A percentile compares a stretch with the other conserved stretches of the same genome.
Conservation (phyloP, 2,797 vertebrate genomes). For the Streptopelia turtur region DNA sequence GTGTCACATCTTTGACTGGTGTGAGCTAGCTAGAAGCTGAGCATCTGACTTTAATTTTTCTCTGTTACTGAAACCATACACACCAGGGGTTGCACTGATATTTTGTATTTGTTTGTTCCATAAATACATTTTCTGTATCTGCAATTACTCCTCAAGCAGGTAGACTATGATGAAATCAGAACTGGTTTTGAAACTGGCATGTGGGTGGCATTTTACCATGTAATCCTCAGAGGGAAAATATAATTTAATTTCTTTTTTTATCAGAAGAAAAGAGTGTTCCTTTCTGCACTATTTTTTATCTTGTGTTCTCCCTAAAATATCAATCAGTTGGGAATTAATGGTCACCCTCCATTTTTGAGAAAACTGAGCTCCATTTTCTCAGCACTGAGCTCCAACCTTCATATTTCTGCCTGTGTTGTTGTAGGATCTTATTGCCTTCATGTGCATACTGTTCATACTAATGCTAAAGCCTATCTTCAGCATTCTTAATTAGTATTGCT, state of each 20-base stretch:
- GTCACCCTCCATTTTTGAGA: background rate
- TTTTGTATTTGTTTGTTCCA: background rate
- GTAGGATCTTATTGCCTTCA: background rate
- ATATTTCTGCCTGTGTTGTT: background rate
- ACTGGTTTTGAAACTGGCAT: background rate
- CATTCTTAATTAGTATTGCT: background rate
- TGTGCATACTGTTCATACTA: fast-evolving
- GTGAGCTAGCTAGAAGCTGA: background rate
- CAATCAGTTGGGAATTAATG: background rate
- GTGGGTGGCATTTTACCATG: background rate
- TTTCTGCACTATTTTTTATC: background rate
- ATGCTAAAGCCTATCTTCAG: background rate
- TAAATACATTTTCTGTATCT: background rate
- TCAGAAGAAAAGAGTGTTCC: background rate
- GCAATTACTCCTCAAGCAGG: background rate
- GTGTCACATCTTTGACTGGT: background rate
- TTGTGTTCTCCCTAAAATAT: background rate
- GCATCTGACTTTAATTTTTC: background rate
- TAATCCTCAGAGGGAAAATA: background rate
- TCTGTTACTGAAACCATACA: background rate
- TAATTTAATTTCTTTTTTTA: background rate
- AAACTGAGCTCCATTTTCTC: background rate
- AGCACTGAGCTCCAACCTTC: background rate
- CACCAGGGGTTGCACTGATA: background rate
- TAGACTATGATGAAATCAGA: background rate